phyloP scores from a whole-genome alignment of 2,113 vertebrate genomes.

The Ochotona princeps region DNA sequence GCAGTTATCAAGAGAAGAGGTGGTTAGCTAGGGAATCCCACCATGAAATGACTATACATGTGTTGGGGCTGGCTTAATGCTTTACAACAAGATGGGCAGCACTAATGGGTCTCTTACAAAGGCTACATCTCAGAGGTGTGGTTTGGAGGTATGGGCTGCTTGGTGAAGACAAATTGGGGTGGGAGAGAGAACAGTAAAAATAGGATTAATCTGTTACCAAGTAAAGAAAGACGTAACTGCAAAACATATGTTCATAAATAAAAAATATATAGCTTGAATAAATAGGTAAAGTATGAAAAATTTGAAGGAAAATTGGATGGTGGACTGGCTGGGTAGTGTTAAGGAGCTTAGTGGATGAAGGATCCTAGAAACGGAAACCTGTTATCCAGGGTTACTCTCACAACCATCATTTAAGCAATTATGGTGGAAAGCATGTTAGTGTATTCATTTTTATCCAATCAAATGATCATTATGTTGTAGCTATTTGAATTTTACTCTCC shows the following conservation, averaged over 20 bases:
- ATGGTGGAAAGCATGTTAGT: conserved; percentile 45
- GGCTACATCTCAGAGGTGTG: not conserved
- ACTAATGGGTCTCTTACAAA: not conserved
- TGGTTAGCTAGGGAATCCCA: not conserved
- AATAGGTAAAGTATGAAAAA: conserved; percentile 26
- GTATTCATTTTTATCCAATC: conserved; percentile 51
- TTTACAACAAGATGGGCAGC: not conserved
- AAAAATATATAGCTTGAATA: conserved; percentile 49
- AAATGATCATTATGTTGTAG: conserved; percentile 63
- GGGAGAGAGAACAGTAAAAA: conserved; percentile 13
- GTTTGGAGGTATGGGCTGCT: conserved; percentile 28
- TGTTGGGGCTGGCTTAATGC: not conserved
- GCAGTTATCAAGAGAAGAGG: not conserved
- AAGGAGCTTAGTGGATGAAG: conserved; percentile 16
- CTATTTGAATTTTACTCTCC: conserved; percentile 5
- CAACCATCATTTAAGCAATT: conserved; percentile 62
- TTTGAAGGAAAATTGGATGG: not conserved
- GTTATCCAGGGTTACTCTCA: conserved; percentile 44
- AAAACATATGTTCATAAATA: conserved; percentile 55
- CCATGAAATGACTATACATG: conserved; percentile 9
- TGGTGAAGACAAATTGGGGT: conserved; percentile 39
- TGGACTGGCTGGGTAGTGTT: not conserved
- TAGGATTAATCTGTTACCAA: not conserved
- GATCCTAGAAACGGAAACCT: conserved; percentile 43
- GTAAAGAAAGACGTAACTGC: not conserved